Evolutionary conservation across 2,888 invertebrate genomes (phyloP).

Genomic region (Noctua janthina): DNA sequence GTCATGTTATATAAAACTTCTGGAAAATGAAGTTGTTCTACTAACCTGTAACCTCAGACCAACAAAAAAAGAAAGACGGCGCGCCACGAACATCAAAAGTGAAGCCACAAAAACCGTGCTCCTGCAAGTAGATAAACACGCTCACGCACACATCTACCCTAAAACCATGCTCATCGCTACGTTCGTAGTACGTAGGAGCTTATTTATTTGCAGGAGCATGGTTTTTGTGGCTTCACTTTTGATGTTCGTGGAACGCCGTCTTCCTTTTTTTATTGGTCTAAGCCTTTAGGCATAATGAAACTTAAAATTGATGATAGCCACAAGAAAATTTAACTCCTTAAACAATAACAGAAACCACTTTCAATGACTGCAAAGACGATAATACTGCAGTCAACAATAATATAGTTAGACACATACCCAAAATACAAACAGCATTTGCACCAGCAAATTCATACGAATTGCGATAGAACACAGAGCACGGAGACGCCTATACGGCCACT

Average conservation of each 20-base stretch:
- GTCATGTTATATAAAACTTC: background rate
- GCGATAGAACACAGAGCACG: conserved; percentile 39
- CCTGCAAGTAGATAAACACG: too few relatives aligned
- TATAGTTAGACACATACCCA: background rate
- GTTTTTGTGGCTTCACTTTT: too few relatives aligned
- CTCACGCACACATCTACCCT: too few relatives aligned
- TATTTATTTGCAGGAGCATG: too few relatives aligned
- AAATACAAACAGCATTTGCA: conserved; percentile 47
- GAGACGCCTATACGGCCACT: background rate
- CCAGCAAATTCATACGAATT: conserved; percentile 67
- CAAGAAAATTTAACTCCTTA: background rate
- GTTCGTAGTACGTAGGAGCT: too few relatives aligned
- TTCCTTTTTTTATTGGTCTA: too few relatives aligned
- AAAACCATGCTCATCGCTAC: too few relatives aligned
- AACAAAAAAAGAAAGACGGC: too few relatives aligned
- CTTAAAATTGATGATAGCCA: background rate
- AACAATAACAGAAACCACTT: background rate
- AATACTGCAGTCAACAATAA: background rate
- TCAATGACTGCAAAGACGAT: background rate
- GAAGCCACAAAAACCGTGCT: too few relatives aligned
- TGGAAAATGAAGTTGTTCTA: background rate
- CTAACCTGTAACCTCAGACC: background rate
- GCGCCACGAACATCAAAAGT: too few relatives aligned
- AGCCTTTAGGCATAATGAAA: background rate
- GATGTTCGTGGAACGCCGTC: too few relatives aligned